phyloP scores from a whole-genome alignment of 1,140 invertebrate genomes.

The Scaptodrosophila lebanonensis region DNA sequence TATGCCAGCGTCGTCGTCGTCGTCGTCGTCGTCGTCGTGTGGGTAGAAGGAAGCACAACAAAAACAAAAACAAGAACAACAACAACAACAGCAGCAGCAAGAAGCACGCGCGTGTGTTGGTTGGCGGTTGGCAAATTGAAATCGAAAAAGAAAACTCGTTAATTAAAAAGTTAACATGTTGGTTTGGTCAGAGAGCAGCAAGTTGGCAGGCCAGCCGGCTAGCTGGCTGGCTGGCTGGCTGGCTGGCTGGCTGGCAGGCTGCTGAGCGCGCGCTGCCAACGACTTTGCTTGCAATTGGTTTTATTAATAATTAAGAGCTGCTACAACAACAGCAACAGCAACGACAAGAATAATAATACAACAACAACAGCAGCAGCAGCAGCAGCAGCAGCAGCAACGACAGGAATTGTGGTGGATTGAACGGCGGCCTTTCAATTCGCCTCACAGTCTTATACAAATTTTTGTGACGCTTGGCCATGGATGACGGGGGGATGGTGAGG shows the following conservation, averaged over 20 bases:
- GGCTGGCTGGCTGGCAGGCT: constrained; percentile 13
- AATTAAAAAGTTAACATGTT: constrained; percentile 77
- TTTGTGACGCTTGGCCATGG: constrained; percentile 11
- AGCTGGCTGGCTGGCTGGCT: constrained; percentile 8
- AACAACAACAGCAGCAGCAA: not conserved
- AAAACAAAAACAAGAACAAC: constrained; percentile 9
- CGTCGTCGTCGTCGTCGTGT: too few species aligned
- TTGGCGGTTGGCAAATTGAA: constrained; percentile 73
- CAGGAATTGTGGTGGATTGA: constrained; percentile 4
- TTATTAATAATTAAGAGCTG: constrained; percentile 65
- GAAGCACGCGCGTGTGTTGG: constrained; percentile 17
- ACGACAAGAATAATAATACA: constrained; percentile 16
- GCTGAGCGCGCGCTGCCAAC: constrained; percentile 6
- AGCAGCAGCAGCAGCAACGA: constrained; percentile 1
- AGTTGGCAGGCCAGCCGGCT: not conserved
- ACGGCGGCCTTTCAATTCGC: not conserved
- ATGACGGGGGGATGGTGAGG: not conserved
- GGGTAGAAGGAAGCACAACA: constrained; percentile 4
- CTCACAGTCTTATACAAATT: constrained; percentile 4
- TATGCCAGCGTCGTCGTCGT: not conserved
- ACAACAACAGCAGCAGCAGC: constrained; percentile 6
- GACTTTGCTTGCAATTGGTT: constrained; percentile 47
- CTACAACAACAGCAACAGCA: constrained; percentile 14
- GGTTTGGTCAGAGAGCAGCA: constrained; percentile 1
- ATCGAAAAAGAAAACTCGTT: constrained; percentile 77